phyloP scores from a whole-genome alignment of 2,888 invertebrate genomes.

The Parnassius mnemosyne region DNA sequence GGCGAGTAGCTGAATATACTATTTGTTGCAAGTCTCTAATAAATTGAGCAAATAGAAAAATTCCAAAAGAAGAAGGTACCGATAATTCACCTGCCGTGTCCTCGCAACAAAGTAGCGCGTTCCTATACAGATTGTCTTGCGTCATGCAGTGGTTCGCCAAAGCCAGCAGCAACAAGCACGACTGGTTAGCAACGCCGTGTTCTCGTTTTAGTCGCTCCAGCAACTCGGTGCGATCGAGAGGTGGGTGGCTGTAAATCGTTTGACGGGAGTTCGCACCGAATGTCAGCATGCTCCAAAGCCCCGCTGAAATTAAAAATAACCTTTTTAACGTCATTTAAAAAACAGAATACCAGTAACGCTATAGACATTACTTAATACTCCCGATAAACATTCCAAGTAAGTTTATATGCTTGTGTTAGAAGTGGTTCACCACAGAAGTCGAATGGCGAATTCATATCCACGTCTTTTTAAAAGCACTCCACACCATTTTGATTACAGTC shows the following conservation, averaged over 20 bases:
- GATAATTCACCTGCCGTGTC: slow-evolving; percentile 85
- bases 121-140: slow-evolving; percentile 90
- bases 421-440: too few species aligned
- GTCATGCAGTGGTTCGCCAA: slow-evolving; percentile 94
- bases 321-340: neutral
- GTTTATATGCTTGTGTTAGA: too few species aligned
- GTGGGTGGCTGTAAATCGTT: slow-evolving; percentile 56
- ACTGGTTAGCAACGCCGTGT: slow-evolving; percentile 93
- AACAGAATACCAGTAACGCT: too few species aligned
- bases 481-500: too few species aligned
- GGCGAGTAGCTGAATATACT: too few species aligned
- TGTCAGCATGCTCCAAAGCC: slow-evolving; percentile 90
- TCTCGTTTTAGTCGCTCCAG: slow-evolving; percentile 76
- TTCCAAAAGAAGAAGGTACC: too few species aligned
- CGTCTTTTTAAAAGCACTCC: too few species aligned
- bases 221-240: slow-evolving; percentile 63
- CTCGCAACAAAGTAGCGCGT: slow-evolving; percentile 90
- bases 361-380: too few species aligned
- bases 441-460: too few species aligned
- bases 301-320: slow-evolving; percentile 67
- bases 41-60: too few species aligned
- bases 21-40: too few species aligned
- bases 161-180: slow-evolving; percentile 91
- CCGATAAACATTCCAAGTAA: too few species aligned
- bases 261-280: slow-evolving; percentile 74